Base-by-base conservation (phyloP, 2,888 invertebrate species). In the Drosophila demipolita region DNA sequence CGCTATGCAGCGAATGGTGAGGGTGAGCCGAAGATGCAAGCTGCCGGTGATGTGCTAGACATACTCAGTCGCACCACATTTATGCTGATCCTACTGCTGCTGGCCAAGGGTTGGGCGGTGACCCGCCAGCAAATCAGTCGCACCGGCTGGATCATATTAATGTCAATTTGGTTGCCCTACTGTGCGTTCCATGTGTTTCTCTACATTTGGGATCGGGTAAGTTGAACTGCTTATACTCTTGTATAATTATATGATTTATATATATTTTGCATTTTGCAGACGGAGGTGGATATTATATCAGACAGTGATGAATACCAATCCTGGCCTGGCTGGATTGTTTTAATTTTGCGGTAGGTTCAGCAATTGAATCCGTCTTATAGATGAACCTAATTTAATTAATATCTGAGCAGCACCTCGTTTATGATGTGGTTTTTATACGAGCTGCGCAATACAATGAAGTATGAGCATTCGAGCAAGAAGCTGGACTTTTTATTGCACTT, bases 61-160 rank as follows among this genome's bases (percentile, higher is more conserved):
- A 97, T 98, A 85, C 94, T 98, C 89, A 97, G 98, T 82, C 96
- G 98, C 97, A 97, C 98, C 54, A 95, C 98, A 8, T 98, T 99
- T 92, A 98, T 99, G 97, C 94, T 99, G 80, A 94, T 99, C 66
- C 94, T 99, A 49, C 94, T 99, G 64, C 94, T 99, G 65, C 94
- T 99, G 79, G 99, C 99, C 45, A 99, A 99, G 94, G 99, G 99
- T 55, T 99, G 99, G 98, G 98, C 98, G 7, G 97, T 99, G 36
- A 98, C 98, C 12, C 95, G 97, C 80, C 95, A 97, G 90, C 98
- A 98, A 93, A 94, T 99, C 64, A 96, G 97, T 20, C 96, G 97
- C 94, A 98, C 97, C 92, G 96, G 96, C 42, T 93, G 93, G 93
- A 92, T 93, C 50, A 93, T 93, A 65, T 87, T 93, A 54, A 93